A percentile compares a stretch with the other conserved stretches of the same genome.
These are phyloP conservation scores for Phyto melanocephala DNA, from an alignment of 2,888 invertebrate species.

Conservation along the genomic window DNA sequence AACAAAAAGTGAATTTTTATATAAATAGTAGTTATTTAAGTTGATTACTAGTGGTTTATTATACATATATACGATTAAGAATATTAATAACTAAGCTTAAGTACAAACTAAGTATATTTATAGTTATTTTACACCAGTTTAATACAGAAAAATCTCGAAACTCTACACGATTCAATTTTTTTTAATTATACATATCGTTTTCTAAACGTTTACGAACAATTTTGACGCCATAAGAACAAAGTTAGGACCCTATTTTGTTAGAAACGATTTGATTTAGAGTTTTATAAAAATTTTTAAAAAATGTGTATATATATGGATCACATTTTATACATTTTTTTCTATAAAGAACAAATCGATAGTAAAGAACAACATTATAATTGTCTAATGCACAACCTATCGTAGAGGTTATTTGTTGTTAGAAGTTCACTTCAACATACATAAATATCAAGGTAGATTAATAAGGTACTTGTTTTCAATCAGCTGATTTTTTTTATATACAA, in stretches of 20 bases:
- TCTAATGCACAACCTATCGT: slow-evolving; percentile 14
- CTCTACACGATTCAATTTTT: background rate
- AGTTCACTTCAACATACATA: too few species aligned
- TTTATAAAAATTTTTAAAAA: background rate
- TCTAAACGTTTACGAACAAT: background rate
- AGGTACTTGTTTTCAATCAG: too few species aligned
- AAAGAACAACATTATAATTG: background rate
- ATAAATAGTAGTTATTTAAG: slow-evolving; percentile 25
- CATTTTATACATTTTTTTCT: slow-evolving; percentile 32
- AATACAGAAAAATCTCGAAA: slow-evolving; percentile 21
- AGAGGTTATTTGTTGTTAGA: too few species aligned
- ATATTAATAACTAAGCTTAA: slow-evolving; percentile 52
- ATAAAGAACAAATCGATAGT: background rate
- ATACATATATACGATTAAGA: slow-evolving; percentile 4
- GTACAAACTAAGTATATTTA: slow-evolving; percentile 61
- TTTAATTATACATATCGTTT: slow-evolving; percentile 28
- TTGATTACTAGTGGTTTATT: slow-evolving; percentile 23
- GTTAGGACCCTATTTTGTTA: too few species aligned
- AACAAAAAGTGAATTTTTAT: slow-evolving; percentile 52
- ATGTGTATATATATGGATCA: slow-evolving; percentile 12
- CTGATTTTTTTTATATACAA: too few species aligned
- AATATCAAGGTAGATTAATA: too few species aligned
- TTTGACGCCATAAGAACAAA: slow-evolving; percentile 4
- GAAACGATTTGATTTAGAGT: too few species aligned
- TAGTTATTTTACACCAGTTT: slow-evolving; percentile 14